Conservation (phyloP, 2,797 vertebrate species). For the Molossus molossus region DNA sequence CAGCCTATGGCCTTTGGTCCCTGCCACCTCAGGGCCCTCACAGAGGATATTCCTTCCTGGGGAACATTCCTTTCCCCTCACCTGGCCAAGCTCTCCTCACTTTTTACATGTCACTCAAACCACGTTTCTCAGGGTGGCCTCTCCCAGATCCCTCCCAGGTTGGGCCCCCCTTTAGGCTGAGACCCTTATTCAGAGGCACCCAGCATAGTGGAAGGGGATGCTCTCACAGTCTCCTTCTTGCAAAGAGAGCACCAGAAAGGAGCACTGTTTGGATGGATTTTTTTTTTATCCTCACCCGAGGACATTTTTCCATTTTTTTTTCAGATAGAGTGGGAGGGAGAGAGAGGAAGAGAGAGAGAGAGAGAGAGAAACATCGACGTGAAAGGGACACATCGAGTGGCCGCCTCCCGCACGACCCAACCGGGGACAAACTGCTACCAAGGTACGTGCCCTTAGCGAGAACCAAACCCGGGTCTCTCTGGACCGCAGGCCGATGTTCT, state of each 20-base stretch:
- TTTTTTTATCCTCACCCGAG: too few species aligned
- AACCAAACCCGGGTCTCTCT: too few species aligned
- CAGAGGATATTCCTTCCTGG: conserved; percentile 16
- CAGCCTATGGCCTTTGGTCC: background rate
- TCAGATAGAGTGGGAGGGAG: too few species aligned
- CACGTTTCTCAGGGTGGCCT: background rate
- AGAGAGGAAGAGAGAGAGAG: too few species aligned
- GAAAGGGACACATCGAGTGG: too few species aligned
- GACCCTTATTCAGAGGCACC: background rate
- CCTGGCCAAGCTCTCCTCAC: background rate
- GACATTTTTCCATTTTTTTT: too few species aligned
- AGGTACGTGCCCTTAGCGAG: too few species aligned
- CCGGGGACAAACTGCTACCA: too few species aligned
- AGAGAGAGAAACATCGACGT: too few species aligned
- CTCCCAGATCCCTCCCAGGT: background rate
- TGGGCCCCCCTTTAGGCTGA: background rate
- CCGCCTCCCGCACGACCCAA: too few species aligned
- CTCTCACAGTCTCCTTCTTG: background rate
- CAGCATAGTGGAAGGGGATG: background rate
- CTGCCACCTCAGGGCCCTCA: background rate
- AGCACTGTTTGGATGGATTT: background rate
- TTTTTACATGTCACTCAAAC: background rate
- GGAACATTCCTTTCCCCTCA: conserved; percentile 33
- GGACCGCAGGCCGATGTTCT: too few species aligned
- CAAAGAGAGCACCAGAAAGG: background rate